A percentile compares a stretch with the other conserved stretches of the same genome.
phyloP scores from a whole-genome alignment of 2,113 vertebrate genomes.

The Notechis scutatus region DNA sequence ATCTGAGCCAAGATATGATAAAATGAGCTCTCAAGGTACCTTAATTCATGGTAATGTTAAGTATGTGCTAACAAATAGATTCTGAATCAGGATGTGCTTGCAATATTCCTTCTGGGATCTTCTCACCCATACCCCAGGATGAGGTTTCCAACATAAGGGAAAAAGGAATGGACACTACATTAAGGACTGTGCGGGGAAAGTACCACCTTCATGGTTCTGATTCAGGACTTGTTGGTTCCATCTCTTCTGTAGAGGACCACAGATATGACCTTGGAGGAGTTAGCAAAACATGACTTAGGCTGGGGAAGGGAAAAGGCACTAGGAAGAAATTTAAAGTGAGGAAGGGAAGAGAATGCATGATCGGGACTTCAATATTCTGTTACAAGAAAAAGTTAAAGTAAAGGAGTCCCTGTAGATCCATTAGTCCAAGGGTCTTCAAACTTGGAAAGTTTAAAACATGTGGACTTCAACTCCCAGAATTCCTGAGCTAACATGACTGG shows the following conservation, averaged over 20 bases:
- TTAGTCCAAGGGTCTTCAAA: not conserved
- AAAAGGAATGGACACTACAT: not conserved
- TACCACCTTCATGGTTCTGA: not conserved
- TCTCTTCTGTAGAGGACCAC: not conserved
- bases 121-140: not conserved
- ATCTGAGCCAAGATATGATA: not conserved
- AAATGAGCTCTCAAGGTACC: not conserved
- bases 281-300: not conserved
- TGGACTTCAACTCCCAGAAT: no score
- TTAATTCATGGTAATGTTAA: not conserved
- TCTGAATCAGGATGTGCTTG: not conserved
- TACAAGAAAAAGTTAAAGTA: not conserved
- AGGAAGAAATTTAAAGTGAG: not conserved
- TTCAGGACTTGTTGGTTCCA: not conserved
- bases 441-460: no score
- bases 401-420: not conserved
- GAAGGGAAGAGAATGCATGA: not conserved
- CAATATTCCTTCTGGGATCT: not conserved
- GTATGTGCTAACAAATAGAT: not conserved
- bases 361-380: not conserved
- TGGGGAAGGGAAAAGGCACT: not conserved
- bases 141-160: not conserved
- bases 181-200: not conserved
- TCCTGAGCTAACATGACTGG: no score
- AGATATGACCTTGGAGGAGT: not conserved